Evolutionary conservation across 35 echinoderm and acorn worm genomes (phyloP).

Genomic region (Nesometra sesokonis): DNA sequence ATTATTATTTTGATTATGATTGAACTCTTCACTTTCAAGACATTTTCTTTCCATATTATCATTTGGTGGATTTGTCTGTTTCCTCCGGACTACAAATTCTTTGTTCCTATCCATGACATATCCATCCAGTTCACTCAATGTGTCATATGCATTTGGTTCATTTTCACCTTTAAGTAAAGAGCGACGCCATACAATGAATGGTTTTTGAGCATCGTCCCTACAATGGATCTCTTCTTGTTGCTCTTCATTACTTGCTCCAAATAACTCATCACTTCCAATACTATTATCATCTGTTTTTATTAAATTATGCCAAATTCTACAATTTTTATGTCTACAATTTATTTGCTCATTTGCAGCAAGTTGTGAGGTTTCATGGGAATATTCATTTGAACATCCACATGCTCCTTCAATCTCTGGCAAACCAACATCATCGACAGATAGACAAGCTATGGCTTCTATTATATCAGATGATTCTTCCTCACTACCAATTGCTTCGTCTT

Average conservation of each 20-base stretch:
- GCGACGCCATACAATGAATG: neutral
- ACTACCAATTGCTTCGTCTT: neutral
- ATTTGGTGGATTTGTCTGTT: neutral
- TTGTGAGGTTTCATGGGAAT: neutral
- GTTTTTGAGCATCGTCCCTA: neutral
- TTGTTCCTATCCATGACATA: neutral
- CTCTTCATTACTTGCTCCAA: neutral
- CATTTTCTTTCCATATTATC: neutral
- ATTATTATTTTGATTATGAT: neutral
- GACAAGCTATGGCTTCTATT: neutral
- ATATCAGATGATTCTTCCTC: neutral
- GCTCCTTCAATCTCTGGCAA: neutral
- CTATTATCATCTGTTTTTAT: neutral
- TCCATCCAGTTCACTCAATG: neutral
- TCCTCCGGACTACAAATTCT: neutral
- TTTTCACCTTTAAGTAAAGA: neutral
- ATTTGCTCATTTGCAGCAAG: neutral
- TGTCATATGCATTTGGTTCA: neutral
- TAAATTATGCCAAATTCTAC: neutral
- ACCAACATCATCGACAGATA: neutral
- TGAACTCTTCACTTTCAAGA: neutral
- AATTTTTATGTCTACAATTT: neutral
- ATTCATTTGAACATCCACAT: neutral
- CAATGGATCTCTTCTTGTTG: neutral
- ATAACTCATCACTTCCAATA: no score